Evolutionary conservation across 2,888 invertebrate genomes (phyloP).

Genomic region (Epistrophella euchroma): DNA sequence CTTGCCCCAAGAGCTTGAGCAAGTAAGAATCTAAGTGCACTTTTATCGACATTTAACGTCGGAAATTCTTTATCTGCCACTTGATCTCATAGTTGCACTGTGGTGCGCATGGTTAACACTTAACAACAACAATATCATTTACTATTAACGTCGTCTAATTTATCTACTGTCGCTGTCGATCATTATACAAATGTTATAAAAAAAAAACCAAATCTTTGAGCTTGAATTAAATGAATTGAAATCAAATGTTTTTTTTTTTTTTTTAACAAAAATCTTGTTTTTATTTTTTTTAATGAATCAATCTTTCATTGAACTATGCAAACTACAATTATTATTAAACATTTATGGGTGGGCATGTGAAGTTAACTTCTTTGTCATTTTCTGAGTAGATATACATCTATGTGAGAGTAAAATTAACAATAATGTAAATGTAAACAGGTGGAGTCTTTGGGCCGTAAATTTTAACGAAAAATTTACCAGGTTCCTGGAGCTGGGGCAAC

Average conservation of each 20-base stretch:
- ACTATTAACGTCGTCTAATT: not conserved
- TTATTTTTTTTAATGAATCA: constrained; percentile 60
- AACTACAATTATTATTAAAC: constrained; percentile 49
- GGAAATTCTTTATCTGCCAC: not conserved
- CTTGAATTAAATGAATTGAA: not conserved
- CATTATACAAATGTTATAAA: not conserved
- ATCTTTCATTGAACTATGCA: constrained; percentile 72
- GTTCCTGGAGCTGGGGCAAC: constrained; percentile 81
- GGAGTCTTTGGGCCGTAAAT: constrained; percentile 48
- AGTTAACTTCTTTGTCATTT: constrained; percentile 46
- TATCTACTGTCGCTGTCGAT: not conserved
- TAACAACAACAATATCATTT: not conserved
- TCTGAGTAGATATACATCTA: constrained; percentile 4
- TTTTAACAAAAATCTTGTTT: constrained; percentile 54
- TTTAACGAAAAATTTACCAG: constrained; percentile 35
- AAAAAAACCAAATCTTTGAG: not conserved
- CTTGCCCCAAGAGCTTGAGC: no score
- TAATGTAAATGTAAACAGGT: constrained; percentile 17
- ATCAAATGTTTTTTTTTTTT: constrained; percentile 18
- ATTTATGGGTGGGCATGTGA: constrained; percentile 30
- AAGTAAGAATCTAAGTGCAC: no score
- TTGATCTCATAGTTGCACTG: not conserved
- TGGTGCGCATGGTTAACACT: not conserved
- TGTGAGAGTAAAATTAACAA: not conserved
- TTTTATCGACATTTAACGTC: not conserved